Evolutionary conservation across 2,888 invertebrate species (phyloP).

Genomic region (Temnothorax ravouxi): DNA sequence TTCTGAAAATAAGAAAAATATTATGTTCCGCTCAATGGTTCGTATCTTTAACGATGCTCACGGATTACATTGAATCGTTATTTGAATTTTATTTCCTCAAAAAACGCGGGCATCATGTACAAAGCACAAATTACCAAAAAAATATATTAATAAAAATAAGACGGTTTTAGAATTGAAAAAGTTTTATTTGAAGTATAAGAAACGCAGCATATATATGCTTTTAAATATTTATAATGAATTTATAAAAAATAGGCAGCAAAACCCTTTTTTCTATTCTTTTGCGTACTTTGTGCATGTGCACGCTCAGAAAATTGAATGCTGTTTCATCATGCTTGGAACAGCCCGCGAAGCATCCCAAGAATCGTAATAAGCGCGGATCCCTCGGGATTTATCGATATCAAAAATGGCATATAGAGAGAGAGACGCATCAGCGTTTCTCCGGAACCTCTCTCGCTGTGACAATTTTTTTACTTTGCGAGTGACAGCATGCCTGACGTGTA

Average conservation of each 20-base stretch:
- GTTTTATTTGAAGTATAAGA: not conserved
- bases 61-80: not conserved
- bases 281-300: conserved; percentile 6
- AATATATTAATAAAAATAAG: not conserved
- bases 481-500: conserved; percentile 73
- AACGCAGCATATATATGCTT: not conserved
- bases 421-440: not conserved
- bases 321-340: not conserved
- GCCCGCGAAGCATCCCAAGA: not conserved
- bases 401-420: not conserved
- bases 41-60: not conserved
- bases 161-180: not conserved
- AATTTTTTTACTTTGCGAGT: conserved; percentile 61
- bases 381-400: conserved; percentile 3
- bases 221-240: not conserved
- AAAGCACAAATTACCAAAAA: not conserved
- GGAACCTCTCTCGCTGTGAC: conserved; percentile 27
- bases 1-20: not conserved
- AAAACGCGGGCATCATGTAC: not conserved
- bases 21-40: not conserved
- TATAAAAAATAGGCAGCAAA: not conserved
- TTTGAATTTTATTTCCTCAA: not conserved
- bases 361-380: conserved; percentile 5
- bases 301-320: not conserved
- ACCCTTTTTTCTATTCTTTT: not conserved